Evolutionary conservation across 1,140 invertebrate genomes (phyloP).

Genomic region (Fopius arisanus): DNA sequence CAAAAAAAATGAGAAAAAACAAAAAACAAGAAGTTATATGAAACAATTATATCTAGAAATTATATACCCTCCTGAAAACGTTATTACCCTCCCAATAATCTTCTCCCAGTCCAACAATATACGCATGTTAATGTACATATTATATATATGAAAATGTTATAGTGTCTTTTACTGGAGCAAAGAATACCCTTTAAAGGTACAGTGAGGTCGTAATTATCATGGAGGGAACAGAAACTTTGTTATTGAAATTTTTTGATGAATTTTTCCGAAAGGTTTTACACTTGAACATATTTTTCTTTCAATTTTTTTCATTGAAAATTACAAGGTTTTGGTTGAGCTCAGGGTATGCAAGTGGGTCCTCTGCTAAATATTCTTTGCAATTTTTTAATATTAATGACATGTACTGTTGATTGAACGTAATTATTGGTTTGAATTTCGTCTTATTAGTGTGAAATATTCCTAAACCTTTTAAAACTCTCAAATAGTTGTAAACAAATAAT

Average conservation of each 20-base stretch:
- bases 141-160: constrained; percentile 52
- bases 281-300: too few relatives aligned
- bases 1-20: constrained; percentile 14
- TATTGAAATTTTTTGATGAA: neutral
- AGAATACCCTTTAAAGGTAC: constrained; percentile 40
- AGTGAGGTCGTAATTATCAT: constrained; percentile 15
- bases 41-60: constrained; percentile 36
- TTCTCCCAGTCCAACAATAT: constrained; percentile 44
- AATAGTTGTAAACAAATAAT: too few relatives aligned
- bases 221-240: constrained; percentile 8
- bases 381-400: too few relatives aligned
- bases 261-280: neutral
- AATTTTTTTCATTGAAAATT: too few relatives aligned
- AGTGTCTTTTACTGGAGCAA: constrained; percentile 59
- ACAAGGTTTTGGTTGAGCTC: too few relatives aligned
- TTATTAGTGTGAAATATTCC: too few relatives aligned
- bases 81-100: constrained; percentile 40
- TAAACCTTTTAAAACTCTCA: too few relatives aligned
- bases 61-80: constrained; percentile 7
- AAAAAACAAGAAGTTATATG: constrained; percentile 6
- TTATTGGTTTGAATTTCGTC: too few relatives aligned
- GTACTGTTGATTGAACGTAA: too few relatives aligned
- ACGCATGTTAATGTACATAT: constrained; percentile 63
- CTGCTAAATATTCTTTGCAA: too few relatives aligned
- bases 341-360: too few relatives aligned